Percentiles rank a stretch among this genome's conserved stretches.
These are phyloP conservation scores for Tautogolabrus adspersus DNA, from an alignment of 2,113 vertebrate genomes.

Conservation along the genomic window DNA sequence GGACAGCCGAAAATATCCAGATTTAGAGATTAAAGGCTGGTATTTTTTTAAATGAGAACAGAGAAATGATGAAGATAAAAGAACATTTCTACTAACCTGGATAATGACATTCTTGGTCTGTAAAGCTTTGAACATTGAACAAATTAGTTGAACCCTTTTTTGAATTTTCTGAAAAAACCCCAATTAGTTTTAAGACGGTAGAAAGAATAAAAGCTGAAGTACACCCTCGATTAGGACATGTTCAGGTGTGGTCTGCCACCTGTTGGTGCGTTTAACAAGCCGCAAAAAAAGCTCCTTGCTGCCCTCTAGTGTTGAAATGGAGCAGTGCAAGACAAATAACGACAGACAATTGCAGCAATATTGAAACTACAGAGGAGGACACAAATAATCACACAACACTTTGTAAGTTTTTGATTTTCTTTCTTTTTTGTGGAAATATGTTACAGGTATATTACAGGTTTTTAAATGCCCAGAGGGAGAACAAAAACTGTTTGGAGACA, in stretches of 20 bases:
- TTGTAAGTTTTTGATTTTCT: conserved; percentile 72
- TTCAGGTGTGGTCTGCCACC: conserved; percentile 16
- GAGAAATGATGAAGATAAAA: no score
- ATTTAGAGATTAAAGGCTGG: no score
- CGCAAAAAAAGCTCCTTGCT: no score
- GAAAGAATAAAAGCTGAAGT: not conserved
- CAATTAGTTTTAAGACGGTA: no score
- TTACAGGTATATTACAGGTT: conserved; percentile 88
- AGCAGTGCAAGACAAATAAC: not conserved
- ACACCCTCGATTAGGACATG: no score
- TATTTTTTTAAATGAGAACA: not conserved
- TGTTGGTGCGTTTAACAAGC: not conserved
- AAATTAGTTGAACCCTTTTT: not conserved
- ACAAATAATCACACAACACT: conserved; percentile 53
- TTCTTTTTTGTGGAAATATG: conserved; percentile 87
- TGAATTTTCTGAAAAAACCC: not conserved
- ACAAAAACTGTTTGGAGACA: conserved; percentile 73
- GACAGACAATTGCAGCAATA: not conserved
- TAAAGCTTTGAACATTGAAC: not conserved
- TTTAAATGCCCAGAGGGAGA: conserved; percentile 82
- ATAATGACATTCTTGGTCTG: no score
- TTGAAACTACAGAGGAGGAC: not conserved
- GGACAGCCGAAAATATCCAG: no score
- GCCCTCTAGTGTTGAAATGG: not conserved
- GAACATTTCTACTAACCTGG: no score